phyloP scores from a whole-genome alignment of 1,140 invertebrate genomes.

The Drosophila trapezifrons region DNA sequence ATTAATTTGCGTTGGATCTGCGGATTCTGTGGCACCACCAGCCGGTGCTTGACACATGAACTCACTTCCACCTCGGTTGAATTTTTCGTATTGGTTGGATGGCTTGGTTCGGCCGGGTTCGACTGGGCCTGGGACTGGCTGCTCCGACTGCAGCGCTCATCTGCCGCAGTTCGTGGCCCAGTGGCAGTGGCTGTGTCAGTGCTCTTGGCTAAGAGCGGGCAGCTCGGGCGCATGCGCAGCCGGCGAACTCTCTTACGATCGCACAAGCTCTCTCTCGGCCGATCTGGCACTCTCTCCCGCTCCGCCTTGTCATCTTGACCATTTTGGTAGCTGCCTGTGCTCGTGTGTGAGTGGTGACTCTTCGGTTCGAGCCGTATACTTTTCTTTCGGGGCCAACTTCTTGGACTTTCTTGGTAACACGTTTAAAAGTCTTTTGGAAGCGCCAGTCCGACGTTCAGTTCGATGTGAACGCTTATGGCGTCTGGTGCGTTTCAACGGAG shows the following conservation, averaged over 20 bases:
- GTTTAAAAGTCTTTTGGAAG: slow-evolving; percentile 82
- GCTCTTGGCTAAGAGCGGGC: slow-evolving; percentile 48
- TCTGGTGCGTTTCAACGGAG: slow-evolving; percentile 76
- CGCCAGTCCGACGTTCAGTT: slow-evolving; percentile 72
- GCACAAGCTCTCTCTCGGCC: slow-evolving; percentile 6
- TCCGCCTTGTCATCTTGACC: slow-evolving; percentile 59
- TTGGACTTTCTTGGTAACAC: slow-evolving; percentile 80
- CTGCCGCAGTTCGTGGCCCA: slow-evolving; percentile 17
- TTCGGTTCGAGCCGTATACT: slow-evolving; percentile 60
- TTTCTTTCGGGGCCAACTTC: slow-evolving; percentile 75
- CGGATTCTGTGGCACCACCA: slow-evolving; percentile 17
- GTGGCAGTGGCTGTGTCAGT: not conserved
- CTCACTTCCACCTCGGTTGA: slow-evolving; percentile 12
- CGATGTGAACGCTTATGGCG: slow-evolving; percentile 74
- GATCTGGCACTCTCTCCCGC: slow-evolving; percentile 24
- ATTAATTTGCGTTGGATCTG: slow-evolving; percentile 53
- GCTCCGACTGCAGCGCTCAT: slow-evolving; percentile 39
- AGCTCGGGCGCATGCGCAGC: slow-evolving; percentile 48
- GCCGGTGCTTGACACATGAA: slow-evolving; percentile 19
- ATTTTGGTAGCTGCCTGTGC: slow-evolving; percentile 37
- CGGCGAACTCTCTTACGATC: slow-evolving; percentile 43
- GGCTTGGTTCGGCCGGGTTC: slow-evolving; percentile 1
- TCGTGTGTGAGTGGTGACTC: slow-evolving; percentile 13
- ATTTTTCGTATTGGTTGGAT: not conserved
- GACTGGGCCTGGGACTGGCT: not conserved